Percentiles rank a stretch among this genome's conserved stretches.
Conservation (phyloP, 2,888 invertebrate species). For the Platycheirus albimanus region DNA sequence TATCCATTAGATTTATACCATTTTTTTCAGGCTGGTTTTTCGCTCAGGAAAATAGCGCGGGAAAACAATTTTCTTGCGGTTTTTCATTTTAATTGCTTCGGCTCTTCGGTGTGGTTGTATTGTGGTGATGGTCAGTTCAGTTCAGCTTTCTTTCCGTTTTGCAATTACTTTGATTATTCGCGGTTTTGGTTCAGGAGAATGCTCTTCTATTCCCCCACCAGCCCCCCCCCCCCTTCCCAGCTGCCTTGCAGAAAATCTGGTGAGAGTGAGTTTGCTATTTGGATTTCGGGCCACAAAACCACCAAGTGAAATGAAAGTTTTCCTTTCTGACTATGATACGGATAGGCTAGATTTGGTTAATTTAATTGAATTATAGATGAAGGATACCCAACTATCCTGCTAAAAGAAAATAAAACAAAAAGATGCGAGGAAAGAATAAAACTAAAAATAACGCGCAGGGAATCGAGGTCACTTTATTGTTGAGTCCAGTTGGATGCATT, state of each 20-base stretch:
- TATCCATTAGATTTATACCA: constrained; percentile 23
- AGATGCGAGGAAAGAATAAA: background rate
- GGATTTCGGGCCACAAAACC: too few species aligned
- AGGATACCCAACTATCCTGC: constrained; percentile 42
- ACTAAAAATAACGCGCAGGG: constrained; percentile 16
- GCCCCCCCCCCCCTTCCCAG: too few species aligned
- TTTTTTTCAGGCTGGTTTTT: constrained; percentile 14
- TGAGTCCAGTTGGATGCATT: constrained; percentile 47
- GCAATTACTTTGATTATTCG: constrained; percentile 80
- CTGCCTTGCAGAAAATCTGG: too few species aligned
- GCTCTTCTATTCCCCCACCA: too few species aligned
- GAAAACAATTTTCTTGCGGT: constrained; percentile 62
- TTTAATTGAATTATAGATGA: constrained; percentile 68
- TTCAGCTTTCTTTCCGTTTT: constrained; percentile 52
- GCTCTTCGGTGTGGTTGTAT: constrained; percentile 25
- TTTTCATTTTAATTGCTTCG: constrained; percentile 71
- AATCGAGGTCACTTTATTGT: constrained; percentile 69
- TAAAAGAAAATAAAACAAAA: background rate
- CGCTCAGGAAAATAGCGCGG: constrained; percentile 14
- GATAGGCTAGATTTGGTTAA: constrained; percentile 64
- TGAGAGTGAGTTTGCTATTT: constrained; percentile 30
- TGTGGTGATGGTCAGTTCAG: constrained; percentile 59
- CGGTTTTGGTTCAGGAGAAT: constrained; percentile 73
- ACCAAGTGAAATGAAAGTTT: constrained; percentile 39
- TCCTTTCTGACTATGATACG: constrained; percentile 48